Conservation (phyloP, 1,140 invertebrate genomes). For the Ctenoplectra terminalis region DNA sequence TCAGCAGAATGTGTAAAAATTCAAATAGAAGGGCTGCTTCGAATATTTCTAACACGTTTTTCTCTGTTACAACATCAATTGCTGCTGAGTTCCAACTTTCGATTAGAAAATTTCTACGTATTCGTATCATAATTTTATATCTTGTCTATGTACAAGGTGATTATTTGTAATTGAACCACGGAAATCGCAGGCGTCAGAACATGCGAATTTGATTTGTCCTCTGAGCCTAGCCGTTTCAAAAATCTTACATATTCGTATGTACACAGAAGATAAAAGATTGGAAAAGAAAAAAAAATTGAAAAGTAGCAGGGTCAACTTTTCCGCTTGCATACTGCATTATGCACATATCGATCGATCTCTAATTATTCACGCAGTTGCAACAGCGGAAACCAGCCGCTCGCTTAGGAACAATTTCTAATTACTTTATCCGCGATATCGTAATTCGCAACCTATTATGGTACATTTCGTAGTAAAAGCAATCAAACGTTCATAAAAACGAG, state of each 20-base stretch:
- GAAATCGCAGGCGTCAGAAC: neutral
- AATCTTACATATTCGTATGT: conserved; percentile 7
- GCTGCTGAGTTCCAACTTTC: neutral
- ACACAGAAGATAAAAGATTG: neutral
- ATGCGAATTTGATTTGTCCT: neutral
- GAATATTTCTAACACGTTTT: neutral
- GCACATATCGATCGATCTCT: neutral
- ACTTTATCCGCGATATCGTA: conserved; percentile 4
- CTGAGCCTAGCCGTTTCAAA: neutral
- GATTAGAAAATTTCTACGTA: neutral
- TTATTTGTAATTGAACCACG: neutral
- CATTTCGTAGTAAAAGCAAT: neutral
- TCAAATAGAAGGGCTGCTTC: neutral
- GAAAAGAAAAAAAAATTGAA: neutral
- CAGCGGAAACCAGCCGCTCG: neutral
- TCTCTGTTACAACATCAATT: neutral
- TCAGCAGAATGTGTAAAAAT: neutral
- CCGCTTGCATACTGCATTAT: neutral
- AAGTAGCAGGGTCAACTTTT: neutral
- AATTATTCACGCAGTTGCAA: neutral
- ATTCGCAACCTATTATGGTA: neutral
- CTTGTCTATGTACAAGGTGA: neutral
- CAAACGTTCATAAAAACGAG: neutral
- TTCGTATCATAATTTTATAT: neutral
- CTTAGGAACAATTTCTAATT: conserved; percentile 18